phyloP scores from a whole-genome alignment of 1,140 invertebrate genomes.

The Megalonaias nervosa region DNA sequence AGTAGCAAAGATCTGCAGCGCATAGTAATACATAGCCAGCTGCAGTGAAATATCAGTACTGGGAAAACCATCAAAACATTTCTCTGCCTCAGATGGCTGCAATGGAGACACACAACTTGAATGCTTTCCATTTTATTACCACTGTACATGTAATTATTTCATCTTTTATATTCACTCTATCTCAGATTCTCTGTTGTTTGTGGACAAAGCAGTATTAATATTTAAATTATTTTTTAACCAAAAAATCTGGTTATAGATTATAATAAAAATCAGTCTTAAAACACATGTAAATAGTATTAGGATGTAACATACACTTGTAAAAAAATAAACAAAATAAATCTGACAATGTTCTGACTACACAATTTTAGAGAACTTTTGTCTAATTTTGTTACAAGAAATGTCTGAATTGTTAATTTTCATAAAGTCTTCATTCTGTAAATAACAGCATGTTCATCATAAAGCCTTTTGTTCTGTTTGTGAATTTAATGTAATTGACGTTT shows the following conservation, averaged over 20 bases:
- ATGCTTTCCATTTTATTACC: no score
- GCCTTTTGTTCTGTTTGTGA: not conserved
- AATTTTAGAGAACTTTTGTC: not conserved
- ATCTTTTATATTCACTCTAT: no score
- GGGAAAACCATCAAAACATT: slow-evolving; percentile 62
- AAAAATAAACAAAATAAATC: slow-evolving; percentile 7
- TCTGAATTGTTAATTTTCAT: not conserved
- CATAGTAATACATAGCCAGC: slow-evolving; percentile 67
- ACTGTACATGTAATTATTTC: no score
- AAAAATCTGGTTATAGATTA: no score
- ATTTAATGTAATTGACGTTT: not conserved
- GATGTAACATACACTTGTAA: no score
- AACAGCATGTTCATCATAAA: not conserved
- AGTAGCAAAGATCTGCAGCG: slow-evolving; percentile 60
- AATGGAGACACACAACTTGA: not conserved
- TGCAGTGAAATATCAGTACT: slow-evolving; percentile 65
- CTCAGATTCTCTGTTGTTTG: no score
- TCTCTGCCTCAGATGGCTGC: slow-evolving; percentile 55
- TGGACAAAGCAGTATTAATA: no score
- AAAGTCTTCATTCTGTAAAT: not conserved
- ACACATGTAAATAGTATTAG: no score
- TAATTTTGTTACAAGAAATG: not conserved
- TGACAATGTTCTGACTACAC: not conserved
- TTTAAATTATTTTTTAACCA: no score
- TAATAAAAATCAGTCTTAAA: no score